Base-by-base conservation (phyloP, 1,140 invertebrate species). In the Monochamus saltuarius region DNA sequence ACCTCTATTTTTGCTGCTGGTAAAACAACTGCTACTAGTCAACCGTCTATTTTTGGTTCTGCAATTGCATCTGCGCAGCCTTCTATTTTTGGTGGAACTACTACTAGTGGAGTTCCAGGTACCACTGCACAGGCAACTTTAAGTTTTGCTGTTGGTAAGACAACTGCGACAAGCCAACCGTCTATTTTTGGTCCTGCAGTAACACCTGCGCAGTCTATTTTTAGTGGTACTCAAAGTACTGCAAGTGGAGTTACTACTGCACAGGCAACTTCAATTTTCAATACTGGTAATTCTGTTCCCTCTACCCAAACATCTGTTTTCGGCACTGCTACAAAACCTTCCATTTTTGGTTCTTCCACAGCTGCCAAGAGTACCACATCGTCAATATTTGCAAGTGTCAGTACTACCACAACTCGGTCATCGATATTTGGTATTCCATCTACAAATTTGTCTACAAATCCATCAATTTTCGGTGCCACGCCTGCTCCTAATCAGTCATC, bases 41-140 rank as follows among this genome's bases (percentile, higher is more conserved):
- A 47, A 49, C 13, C 55, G 6, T 51, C 64, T 40, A 14, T 37
- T 45, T 59, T 61, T 50, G 52, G 35, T 53, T 40, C 54, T 34
- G 54, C 22, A 16, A 19, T 46, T 8, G n/a, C 45, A 14, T 42
- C 29, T 47, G 11, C 36, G 11, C 14, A 54, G 19, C 14, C 35
- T 10, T 62, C 60, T 9, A 42, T 57, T 40, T 59, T 59, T 38
- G 51, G 51, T 1, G 6, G 55, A n/a, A 17, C 45, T 19, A 46
- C 37, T 14, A 45, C 38, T 50, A 4, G 16, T 58, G 8, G 11
- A 62, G 1, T 40, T 10, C n/a, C n/a, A n/a, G 10, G 14, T 40
- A 39, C 39, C 14, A 53, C 51, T 55, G 17, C 35, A 29, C 54
- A 49, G 55, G 9, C 58, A 47, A 10, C 17, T 19, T 54, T 14